Percentiles rank a stretch among this genome's conserved stretches.
phyloP scores from a whole-genome alignment of 2,797 vertebrate species.

The Muraenolepis orangiensis region DNA sequence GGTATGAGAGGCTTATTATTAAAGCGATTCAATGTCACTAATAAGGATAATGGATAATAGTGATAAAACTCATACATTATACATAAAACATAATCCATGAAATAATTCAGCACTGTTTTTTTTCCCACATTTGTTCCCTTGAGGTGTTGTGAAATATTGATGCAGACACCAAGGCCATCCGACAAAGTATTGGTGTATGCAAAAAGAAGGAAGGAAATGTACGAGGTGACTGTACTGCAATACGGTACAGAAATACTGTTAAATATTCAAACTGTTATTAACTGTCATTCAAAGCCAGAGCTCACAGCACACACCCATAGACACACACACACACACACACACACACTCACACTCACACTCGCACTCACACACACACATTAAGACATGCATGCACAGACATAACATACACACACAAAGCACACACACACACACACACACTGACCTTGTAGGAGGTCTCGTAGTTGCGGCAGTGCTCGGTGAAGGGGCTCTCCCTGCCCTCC shows the following conservation, averaged over 20 bases:
- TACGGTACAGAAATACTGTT: not conserved
- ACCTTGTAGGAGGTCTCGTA: slow-evolving; percentile 87
- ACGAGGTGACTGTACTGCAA: not conserved
- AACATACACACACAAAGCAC: not conserved
- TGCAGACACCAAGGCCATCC: not conserved
- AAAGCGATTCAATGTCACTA: not conserved
- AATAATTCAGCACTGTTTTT: not conserved
- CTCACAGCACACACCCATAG: not conserved
- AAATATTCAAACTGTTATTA: not conserved
- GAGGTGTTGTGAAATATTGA: not conserved
- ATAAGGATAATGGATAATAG: not conserved
- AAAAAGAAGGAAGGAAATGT: not conserved
- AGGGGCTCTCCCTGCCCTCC: slow-evolving; percentile 81
- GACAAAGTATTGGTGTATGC: not conserved
- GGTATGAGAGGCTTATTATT: not conserved
- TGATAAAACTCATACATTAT: not conserved
- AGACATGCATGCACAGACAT: not conserved
- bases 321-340: not conserved
- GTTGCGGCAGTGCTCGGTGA: slow-evolving; percentile 83
- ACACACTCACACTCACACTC: not conserved
- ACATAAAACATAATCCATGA: not conserved
- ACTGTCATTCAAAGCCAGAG: not conserved
- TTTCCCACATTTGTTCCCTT: not conserved
- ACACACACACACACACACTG: slow-evolving; percentile 36
- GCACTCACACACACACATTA: not conserved